These are phyloP conservation scores for Argentina silus DNA, from an alignment of 2,797 vertebrate genomes.

Conservation along the genomic window DNA sequence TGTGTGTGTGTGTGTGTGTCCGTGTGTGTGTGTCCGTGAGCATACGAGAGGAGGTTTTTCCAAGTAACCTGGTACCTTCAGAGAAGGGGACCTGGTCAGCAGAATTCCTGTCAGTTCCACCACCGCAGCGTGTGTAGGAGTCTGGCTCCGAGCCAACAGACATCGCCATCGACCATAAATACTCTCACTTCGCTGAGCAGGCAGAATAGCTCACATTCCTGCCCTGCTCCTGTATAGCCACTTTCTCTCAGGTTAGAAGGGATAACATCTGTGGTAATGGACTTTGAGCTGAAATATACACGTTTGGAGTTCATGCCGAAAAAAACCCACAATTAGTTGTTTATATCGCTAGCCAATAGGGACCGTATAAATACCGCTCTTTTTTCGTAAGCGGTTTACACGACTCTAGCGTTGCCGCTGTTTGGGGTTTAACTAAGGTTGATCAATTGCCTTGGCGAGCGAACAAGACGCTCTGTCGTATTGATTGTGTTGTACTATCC, in stretches of 20 bases:
- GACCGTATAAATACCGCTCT: no score
- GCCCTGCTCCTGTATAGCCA: conserved; percentile 15
- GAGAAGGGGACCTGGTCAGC: conserved; percentile 14
- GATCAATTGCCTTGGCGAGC: background rate
- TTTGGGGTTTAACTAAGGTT: background rate
- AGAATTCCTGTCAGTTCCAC: background rate
- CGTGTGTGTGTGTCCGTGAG: background rate
- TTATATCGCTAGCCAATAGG: no score
- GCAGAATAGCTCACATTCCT: conserved; percentile 48
- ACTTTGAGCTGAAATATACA: conserved; percentile 44
- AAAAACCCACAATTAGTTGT: no score
- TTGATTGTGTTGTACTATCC: background rate
- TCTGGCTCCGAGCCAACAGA: conserved; percentile 51
- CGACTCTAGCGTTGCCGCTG: no score
- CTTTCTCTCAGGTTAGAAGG: conserved; percentile 9
- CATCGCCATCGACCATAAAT: conserved; percentile 36
- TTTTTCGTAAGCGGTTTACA: no score
- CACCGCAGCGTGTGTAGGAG: conserved; percentile 8
- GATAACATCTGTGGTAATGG: conserved; percentile 13
- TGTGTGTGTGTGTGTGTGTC: background rate
- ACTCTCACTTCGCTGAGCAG: conserved; percentile 51
- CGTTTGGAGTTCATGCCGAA: no score
- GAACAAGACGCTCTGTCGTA: background rate
- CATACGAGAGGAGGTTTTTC: background rate
- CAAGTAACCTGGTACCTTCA: conserved; percentile 18